Base-by-base conservation (phyloP, 92 coral and sea anemone species). In the Siderastrea radians region DNA sequence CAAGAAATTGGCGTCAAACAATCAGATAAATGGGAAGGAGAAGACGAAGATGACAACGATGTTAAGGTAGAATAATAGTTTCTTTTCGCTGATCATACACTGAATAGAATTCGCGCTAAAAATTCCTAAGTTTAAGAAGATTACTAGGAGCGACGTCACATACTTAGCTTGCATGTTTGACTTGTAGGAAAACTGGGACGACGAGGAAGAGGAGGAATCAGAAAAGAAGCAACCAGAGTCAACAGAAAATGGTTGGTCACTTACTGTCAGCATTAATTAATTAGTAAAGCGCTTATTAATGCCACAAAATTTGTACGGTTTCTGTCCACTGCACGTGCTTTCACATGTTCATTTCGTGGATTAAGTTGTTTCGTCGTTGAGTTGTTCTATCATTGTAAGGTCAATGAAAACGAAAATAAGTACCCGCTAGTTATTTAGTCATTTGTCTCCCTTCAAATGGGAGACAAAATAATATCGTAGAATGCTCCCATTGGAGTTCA, bases 11-110 rank as follows among this genome's bases (percentile, higher is more conserved):
- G 82, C 45, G 90, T 72, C 12, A 86, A 92, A 85, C 75, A 88
- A 59, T 89, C 97, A 14, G 99, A 97, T 88, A 92, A 92, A 78
- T 97, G 99, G 99, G 99, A 93, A 84, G 99, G 99, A 49, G 99
- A 97, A 57, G 99, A 97, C 87, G 98, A 97, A 80, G 99, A 97
- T n/a, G 99, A 97, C 69, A 91, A 91, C 8, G 95, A 82, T 71
- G 90, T 96, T 4, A 96, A 96, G 96, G 99, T 95, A 60, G 9
- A 13, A 52, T 52, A 53, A 53, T 15, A 26, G 38, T 61, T 61
- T 61, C 14, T 15, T 19, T 14, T 61, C 66, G 38, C 17, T 12
- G 66, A 61, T 13, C 10, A 13, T 14, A 61, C n/a, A 15, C n/a
- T 61, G 38, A 26, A 26, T 26, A 26, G 0, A 26, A 26, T 26